These are phyloP conservation scores for Trachelipus rathkii DNA, from an alignment of 1,140 invertebrate genomes.

Conservation along the genomic window DNA sequence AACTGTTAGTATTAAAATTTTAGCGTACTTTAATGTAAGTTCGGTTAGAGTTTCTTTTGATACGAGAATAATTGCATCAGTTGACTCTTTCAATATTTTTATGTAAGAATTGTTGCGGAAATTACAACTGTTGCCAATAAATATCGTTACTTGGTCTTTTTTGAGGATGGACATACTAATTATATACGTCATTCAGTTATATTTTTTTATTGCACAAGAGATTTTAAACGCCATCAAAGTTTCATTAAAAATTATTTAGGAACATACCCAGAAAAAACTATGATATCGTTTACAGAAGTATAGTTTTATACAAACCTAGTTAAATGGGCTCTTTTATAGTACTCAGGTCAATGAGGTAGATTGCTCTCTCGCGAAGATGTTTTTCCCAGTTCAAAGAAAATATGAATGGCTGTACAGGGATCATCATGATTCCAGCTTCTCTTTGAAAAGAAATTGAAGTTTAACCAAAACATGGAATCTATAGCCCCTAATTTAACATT, in stretches of 20 bases:
- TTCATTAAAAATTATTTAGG: slow-evolving; percentile 82
- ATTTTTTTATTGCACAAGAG: slow-evolving; percentile 64
- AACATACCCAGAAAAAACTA: slow-evolving; percentile 81
- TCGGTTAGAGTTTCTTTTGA: slow-evolving; percentile 62
- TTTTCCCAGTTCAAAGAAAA: slow-evolving; percentile 69
- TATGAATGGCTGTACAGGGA: slow-evolving; percentile 92
- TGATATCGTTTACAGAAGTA: slow-evolving; percentile 78
- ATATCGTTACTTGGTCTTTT: slow-evolving; percentile 87
- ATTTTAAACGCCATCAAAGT: slow-evolving; percentile 67
- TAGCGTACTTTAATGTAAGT: slow-evolving; percentile 62
- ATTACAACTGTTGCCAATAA: slow-evolving; percentile 72
- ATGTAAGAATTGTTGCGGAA: slow-evolving; percentile 84
- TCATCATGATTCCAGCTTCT: slow-evolving; percentile 76
- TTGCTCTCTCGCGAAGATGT: slow-evolving; percentile 80
- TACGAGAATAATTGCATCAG: slow-evolving; percentile 75
- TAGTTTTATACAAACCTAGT: slow-evolving; percentile 79
- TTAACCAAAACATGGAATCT: slow-evolving; percentile 35
- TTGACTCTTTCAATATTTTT: slow-evolving; percentile 60
- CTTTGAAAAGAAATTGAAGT: slow-evolving; percentile 64
- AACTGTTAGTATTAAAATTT: slow-evolving; percentile 60
- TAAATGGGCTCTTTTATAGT: no score
- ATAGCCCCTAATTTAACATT: slow-evolving; percentile 33
- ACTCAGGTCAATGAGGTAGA: no score
- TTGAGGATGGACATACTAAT: slow-evolving; percentile 91
- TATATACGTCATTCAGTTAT: slow-evolving; percentile 72